Percentiles rank a stretch among this genome's conserved stretches.
Conservation (phyloP, 1,140 invertebrate species). For the Rhopalosiphum maidis region DNA sequence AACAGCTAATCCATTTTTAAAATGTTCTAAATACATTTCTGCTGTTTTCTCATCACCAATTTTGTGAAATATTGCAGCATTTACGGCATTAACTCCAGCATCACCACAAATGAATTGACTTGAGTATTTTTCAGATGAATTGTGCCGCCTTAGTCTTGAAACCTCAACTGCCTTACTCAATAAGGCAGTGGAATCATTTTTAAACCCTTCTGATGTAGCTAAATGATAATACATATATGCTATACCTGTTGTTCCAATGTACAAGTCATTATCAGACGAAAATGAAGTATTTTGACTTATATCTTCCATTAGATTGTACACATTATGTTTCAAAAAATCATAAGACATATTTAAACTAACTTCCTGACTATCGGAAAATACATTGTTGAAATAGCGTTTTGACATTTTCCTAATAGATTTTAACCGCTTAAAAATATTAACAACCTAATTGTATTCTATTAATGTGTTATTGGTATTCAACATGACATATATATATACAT, state of each 20-base stretch:
- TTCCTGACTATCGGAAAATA: background rate
- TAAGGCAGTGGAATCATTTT: background rate
- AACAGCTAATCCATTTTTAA: conserved; percentile 36
- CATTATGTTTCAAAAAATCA: background rate
- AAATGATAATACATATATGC: conserved; percentile 68
- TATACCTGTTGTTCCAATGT: conserved; percentile 67
- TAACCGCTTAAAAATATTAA: background rate
- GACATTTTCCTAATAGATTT: background rate
- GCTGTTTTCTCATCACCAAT: background rate
- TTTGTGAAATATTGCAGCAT: conserved; percentile 6
- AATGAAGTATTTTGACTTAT: background rate
- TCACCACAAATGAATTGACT: conserved; percentile 32
- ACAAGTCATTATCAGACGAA: conserved; percentile 65
- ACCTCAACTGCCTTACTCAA: conserved; percentile 28
- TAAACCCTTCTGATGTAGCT: conserved; percentile 62
- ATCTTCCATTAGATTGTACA: background rate
- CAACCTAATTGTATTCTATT: background rate
- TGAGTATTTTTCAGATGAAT: background rate
- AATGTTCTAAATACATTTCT: background rate
- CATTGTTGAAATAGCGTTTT: conserved; percentile 43
- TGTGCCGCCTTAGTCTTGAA: background rate
- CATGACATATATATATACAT: background rate
- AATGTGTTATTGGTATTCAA: background rate
- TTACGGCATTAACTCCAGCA: conserved; percentile 41
- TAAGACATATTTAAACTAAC: background rate